Percentiles rank a stretch among this genome's conserved stretches.
Conservation (phyloP, 2,888 invertebrate species). For the Theretra japonica region DNA sequence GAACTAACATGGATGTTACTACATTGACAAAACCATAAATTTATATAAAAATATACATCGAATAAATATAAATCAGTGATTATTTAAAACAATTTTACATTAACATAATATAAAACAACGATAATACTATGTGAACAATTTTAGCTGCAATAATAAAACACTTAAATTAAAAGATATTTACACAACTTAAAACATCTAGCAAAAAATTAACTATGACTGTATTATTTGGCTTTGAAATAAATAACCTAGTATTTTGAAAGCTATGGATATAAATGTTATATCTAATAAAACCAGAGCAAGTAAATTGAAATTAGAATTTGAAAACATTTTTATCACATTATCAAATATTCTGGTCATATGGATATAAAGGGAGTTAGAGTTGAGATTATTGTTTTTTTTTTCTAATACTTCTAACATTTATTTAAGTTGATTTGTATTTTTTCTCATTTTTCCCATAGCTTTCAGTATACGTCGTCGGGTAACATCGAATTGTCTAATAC, state of each 20-base stretch:
- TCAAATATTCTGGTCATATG: neutral
- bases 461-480: constrained; percentile 82
- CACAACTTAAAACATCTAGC: constrained; percentile 79
- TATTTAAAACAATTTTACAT: constrained; percentile 76
- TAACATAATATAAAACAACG: constrained; percentile 77
- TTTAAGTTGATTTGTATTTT: constrained; percentile 33
- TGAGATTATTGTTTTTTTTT: neutral
- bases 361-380: neutral
- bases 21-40: constrained; percentile 70
- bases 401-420: neutral
- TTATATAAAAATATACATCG: constrained; percentile 75
- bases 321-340: neutral
- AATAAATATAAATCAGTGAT: constrained; percentile 76
- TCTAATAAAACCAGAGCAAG: neutral
- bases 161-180: constrained; percentile 77
- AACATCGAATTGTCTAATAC: constrained; percentile 78
- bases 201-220: constrained; percentile 82
- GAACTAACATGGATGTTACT: constrained; percentile 59
- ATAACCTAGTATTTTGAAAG: constrained; percentile 82
- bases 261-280: constrained; percentile 60
- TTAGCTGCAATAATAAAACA: constrained; percentile 75
- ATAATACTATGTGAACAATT: constrained; percentile 79
- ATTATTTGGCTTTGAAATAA: constrained; percentile 85
- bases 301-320: neutral
- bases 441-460: constrained; percentile 71